Evolutionary conservation across 2,113 vertebrate genomes (phyloP).

Genomic region (Haemorhous mexicanus): DNA sequence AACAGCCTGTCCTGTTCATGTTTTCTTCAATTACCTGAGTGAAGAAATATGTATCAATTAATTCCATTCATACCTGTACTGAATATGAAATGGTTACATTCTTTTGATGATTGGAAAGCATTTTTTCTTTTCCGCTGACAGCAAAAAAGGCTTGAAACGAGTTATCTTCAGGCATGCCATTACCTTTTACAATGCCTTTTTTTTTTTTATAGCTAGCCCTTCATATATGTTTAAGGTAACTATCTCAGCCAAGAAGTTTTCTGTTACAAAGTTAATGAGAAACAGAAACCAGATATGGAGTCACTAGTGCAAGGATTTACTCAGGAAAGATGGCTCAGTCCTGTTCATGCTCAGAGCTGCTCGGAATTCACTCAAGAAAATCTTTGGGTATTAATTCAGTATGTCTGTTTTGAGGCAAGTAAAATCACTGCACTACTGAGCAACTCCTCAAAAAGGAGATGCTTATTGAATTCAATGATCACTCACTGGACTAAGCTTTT

Average conservation of each 20-base stretch:
- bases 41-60: not conserved
- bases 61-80: not conserved
- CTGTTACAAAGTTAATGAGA: not conserved
- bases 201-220: not conserved
- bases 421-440: not conserved
- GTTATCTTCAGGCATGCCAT: not conserved
- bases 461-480: not conserved
- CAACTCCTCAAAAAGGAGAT: not conserved
- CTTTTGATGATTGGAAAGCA: not conserved
- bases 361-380: not conserved
- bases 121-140: not conserved
- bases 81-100: not conserved
- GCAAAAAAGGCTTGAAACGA: not conserved
- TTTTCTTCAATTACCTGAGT: not conserved
- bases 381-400: not conserved
- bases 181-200: not conserved
- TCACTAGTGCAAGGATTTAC: not conserved
- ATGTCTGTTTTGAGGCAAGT: not conserved
- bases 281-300: not conserved
- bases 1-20: not conserved
- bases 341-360: not conserved
- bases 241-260: not conserved
- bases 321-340: fast-evolving
- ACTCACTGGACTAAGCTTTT: not conserved
- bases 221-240: not conserved